phyloP scores from a whole-genome alignment of 1,140 invertebrate species.

The Conus ventricosus region DNA sequence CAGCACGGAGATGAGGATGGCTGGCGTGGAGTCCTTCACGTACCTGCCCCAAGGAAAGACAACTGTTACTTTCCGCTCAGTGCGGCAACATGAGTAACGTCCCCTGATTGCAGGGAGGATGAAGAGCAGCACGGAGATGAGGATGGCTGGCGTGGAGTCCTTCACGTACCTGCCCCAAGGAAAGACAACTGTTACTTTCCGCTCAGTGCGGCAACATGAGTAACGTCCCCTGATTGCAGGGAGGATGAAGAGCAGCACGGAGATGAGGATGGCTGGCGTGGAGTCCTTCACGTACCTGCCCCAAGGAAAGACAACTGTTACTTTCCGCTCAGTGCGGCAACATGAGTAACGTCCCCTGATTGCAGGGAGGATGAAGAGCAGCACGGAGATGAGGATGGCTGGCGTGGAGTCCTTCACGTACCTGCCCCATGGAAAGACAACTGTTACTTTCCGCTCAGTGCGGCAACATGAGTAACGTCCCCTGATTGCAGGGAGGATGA shows the following conservation, averaged over 20 bases:
- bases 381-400: no score
- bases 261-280: conserved; percentile 47
- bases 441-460: no score
- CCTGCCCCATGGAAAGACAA: conserved; percentile 27
- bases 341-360: no score
- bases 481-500: no score
- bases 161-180: conserved; percentile 43
- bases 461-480: no score
- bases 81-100: no score
- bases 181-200: no score
- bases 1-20: conserved; percentile 54
- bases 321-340: no score
- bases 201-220: no score
- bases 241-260: conserved; percentile 53
- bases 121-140: conserved; percentile 54
- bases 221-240: no score
- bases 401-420: conserved; percentile 57
- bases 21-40: conserved; percentile 44
- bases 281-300: conserved; percentile 54
- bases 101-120: conserved; percentile 57
- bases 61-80: no score
- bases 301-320: neutral
- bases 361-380: no score
- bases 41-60: conserved; percentile 36
- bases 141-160: conserved; percentile 49